Evolutionary conservation across 2,113 vertebrate genomes (phyloP).

Genomic region (Urocitellus parryii): DNA sequence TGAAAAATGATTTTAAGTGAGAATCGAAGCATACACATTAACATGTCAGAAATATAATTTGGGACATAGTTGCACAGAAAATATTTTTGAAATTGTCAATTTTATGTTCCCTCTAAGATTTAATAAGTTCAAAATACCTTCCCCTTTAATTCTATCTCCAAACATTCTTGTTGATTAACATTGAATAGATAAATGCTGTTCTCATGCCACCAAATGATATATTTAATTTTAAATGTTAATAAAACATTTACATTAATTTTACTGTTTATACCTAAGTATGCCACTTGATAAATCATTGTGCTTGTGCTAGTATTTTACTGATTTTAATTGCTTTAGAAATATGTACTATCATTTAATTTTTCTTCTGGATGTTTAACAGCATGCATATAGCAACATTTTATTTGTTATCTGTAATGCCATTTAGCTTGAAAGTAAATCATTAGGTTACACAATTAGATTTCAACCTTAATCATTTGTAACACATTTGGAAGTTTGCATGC

Average conservation of each 20-base stretch:
- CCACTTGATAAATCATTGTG: neutral
- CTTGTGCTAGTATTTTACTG: neutral
- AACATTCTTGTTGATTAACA: neutral
- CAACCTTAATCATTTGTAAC: neutral
- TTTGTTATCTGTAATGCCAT: neutral
- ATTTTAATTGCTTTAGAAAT: conserved; percentile 7
- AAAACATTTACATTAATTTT: neutral
- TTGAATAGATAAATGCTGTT: neutral
- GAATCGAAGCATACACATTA: neutral
- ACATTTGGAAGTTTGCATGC: neutral
- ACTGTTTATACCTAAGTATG: neutral
- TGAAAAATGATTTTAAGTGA: neutral
- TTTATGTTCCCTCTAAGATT: neutral
- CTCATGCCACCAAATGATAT: neutral
- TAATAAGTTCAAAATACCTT: neutral
- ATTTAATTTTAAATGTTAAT: neutral
- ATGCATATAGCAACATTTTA: neutral
- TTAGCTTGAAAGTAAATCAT: conserved; percentile 63
- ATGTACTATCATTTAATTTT: neutral
- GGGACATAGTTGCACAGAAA: neutral
- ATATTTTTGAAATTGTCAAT: neutral
- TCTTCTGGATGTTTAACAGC: neutral
- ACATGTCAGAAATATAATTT: neutral
- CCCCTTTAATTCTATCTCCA: neutral
- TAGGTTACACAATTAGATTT: conserved; percentile 6